Evolutionary conservation across 2,888 invertebrate species (phyloP).

Genomic region (Melanostoma mellinum): DNA sequence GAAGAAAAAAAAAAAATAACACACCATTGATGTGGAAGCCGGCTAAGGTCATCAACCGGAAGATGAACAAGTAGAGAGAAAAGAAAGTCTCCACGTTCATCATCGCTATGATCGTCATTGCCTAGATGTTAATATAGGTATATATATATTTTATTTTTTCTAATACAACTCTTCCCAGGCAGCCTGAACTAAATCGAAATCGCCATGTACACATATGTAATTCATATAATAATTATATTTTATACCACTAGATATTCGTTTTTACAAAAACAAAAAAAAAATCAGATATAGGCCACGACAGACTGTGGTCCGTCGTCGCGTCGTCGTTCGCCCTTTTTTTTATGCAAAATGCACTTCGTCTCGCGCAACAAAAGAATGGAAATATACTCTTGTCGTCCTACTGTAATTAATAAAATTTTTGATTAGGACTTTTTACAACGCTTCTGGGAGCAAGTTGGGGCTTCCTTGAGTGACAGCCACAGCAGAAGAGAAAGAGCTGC

Average conservation of each 20-base stretch:
- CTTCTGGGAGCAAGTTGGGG: constrained; percentile 31
- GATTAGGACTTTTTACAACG: constrained; percentile 42
- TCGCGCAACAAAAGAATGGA: constrained; percentile 56
- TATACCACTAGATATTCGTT: constrained; percentile 21
- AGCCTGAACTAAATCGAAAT: neutral
- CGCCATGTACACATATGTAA: constrained; percentile 19
- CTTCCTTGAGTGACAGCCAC: constrained; percentile 71
- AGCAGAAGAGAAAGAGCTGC: constrained; percentile 47
- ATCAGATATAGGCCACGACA: constrained; percentile 61
- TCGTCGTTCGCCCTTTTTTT: constrained; percentile 10
- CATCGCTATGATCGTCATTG: constrained; percentile 27
- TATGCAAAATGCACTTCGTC: constrained; percentile 26
- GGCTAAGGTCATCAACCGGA: constrained; percentile 81
- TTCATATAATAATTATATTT: constrained; percentile 25
- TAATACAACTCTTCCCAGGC: constrained; percentile 22
- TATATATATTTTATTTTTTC: neutral
- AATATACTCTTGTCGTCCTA: constrained; percentile 30
- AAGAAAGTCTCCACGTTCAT: constrained; percentile 66
- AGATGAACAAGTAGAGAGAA: constrained; percentile 73
- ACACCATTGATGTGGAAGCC: constrained; percentile 73
- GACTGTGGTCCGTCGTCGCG: constrained; percentile 12
- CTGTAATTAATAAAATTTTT: constrained; percentile 65
- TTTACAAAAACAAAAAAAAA: constrained; percentile 18
- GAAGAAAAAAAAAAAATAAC: constrained; percentile 33
- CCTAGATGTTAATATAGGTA: constrained; percentile 1